phyloP scores from a whole-genome alignment of 2,797 vertebrate species.

The Strix occidentalis region DNA sequence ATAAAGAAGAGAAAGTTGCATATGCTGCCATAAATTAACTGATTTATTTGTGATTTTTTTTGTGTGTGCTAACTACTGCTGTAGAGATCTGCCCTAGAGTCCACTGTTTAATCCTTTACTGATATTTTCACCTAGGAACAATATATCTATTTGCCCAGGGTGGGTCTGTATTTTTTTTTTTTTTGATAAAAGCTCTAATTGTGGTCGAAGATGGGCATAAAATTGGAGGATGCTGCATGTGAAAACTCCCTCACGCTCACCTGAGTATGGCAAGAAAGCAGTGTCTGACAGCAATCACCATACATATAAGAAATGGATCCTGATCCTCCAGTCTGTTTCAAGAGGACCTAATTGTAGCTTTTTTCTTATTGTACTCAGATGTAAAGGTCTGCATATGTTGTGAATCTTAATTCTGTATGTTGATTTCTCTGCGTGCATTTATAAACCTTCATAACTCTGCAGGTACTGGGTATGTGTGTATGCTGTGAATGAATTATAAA shows the following conservation, averaged over 20 bases:
- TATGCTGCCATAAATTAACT: neutral
- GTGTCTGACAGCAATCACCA: neutral
- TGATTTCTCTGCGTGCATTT: neutral
- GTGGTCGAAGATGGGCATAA: neutral
- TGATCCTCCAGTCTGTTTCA: neutral
- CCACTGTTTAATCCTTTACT: neutral
- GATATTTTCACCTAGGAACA: neutral
- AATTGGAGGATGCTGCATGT: neutral
- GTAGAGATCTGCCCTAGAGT: neutral
- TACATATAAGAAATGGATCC: neutral
- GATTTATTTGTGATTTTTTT: neutral
- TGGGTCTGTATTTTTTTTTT: neutral
- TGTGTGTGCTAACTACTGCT: neutral
- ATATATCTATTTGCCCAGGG: neutral
- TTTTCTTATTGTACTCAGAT: neutral
- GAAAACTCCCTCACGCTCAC: neutral
- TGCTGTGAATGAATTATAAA: neutral
- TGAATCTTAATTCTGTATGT: neutral
- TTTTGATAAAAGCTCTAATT: neutral
- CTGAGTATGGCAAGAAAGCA: neutral
- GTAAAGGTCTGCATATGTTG: neutral
- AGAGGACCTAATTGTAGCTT: neutral
- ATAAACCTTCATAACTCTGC: accelerated
- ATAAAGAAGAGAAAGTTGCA: neutral
- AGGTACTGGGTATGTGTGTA: too few relatives aligned